These are phyloP conservation scores for Drosophila simulans DNA, from an alignment of 1,140 invertebrate species.

Conservation along the genomic window DNA sequence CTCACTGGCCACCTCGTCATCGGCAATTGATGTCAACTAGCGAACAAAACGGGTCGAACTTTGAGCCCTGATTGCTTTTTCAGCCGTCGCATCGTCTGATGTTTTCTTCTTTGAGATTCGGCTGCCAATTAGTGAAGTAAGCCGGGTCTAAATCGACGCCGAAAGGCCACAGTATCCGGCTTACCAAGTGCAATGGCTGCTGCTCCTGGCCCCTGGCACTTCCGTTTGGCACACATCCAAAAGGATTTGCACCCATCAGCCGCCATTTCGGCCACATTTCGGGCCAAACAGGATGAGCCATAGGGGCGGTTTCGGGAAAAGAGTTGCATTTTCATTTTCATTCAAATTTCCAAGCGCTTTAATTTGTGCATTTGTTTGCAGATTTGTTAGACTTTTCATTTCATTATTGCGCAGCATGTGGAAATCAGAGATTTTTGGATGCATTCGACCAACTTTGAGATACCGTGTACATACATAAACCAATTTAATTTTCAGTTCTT, in stretches of 20 bases:
- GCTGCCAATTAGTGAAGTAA: conserved; percentile 50
- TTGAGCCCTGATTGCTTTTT: conserved; percentile 56
- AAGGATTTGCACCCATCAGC: conserved; percentile 48
- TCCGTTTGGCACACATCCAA: conserved; percentile 67
- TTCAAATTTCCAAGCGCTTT: conserved; percentile 51
- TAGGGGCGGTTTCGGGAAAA: background rate
- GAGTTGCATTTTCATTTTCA: conserved; percentile 38
- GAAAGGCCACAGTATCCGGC: conserved; percentile 12
- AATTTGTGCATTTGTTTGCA: conserved; percentile 49
- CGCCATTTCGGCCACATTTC: conserved; percentile 27
- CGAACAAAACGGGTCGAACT: conserved; percentile 39
- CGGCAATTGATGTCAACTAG: conserved; percentile 63
- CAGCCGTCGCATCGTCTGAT: conserved; percentile 25
- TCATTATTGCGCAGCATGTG: conserved; percentile 50
- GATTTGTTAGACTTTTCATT: conserved; percentile 64
- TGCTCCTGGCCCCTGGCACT: conserved; percentile 31
- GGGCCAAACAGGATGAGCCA: conserved; percentile 18
- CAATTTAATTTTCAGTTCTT: background rate
- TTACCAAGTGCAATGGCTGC: conserved; percentile 13
- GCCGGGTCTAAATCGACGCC: conserved; percentile 22
- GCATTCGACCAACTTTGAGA: background rate
- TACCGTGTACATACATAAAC: conserved; percentile 4
- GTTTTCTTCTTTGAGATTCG: conserved; percentile 19
- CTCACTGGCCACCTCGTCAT: conserved; percentile 36
- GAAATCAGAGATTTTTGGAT: background rate